Evolutionary conservation across 2,113 vertebrate species (phyloP), one percentile per base, ranked within the genome.

Genomic region (Spheniscus mendiculus): DNA sequence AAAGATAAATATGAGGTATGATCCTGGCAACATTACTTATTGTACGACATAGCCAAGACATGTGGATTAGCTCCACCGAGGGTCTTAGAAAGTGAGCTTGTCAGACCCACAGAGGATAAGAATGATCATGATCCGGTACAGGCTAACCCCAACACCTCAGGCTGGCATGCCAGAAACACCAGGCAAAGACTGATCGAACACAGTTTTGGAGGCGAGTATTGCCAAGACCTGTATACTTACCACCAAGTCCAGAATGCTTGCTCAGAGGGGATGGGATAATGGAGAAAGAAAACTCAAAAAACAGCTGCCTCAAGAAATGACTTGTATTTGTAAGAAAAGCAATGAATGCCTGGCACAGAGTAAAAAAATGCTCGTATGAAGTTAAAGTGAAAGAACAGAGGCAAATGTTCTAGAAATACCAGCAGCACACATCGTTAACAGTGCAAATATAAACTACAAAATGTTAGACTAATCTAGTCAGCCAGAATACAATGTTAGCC

Each of bases 311-410:
- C 97, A 97, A 98, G 97, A 98, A 98, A 97, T 98, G 97, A 98
- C 95, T 97, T 98, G 97, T 98, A 98, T 98, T 98, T 98, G 97
- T 98, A 98, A 97, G 97, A 98, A 98, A 98, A 98, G 97, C 97
- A 98, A 98, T 97, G 97, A 97, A 97, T 96, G 97, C 95, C 96
- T 97, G 96, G 97, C 97, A 98, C 97, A 98, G 97, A 97, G 97
- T 97, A 98, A 98, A 98, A 98, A 98, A 98, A 97, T 93, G 97
- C 97, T 97, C 12, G 58, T 96, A 97, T 98, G 97, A 98, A 96
- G 90, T 97, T 97, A 97, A 96, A 97, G 96, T 97, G 97, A 98
- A 97, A 97, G 97, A 97, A 98, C 96, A 97, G 95, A 98, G 97
- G 97, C 97, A 98, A 98, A 98, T 97, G 97, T 92, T 96, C 97